Evolutionary conservation across 2,888 invertebrate genomes (phyloP).

Genomic region (Eupelmus urozonus): DNA sequence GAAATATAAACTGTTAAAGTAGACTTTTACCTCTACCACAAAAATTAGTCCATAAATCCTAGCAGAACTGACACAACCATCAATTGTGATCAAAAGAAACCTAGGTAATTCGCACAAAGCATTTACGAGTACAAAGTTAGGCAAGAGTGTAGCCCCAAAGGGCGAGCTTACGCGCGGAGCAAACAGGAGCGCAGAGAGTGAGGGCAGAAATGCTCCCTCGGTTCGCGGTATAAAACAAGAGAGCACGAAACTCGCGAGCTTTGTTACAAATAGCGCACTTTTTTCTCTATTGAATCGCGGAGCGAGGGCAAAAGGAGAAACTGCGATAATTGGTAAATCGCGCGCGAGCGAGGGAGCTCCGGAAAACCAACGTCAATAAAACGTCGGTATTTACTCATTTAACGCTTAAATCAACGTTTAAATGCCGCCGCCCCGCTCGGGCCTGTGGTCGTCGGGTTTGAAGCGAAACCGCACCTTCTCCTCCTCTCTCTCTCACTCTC

Average conservation of each 20-base stretch:
- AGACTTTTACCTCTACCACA: too few species aligned
- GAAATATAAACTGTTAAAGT: too few species aligned
- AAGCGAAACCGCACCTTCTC: constrained; percentile 37
- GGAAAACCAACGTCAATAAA: constrained; percentile 52
- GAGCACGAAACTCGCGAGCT: not conserved
- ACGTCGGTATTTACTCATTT: constrained; percentile 52
- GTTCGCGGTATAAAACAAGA: too few species aligned
- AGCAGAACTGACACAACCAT: too few species aligned
- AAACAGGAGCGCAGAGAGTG: too few species aligned
- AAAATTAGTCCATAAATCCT: too few species aligned
- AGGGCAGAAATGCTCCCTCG: too few species aligned
- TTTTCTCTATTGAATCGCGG: not conserved
- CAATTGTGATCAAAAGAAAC: too few species aligned
- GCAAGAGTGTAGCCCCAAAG: too few species aligned
- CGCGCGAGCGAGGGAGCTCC: not conserved
- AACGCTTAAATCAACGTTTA: constrained; percentile 53
- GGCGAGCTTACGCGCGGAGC: too few species aligned
- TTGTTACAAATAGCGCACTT: not conserved
- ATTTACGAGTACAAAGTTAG: too few species aligned
- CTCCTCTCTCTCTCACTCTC: not conserved
- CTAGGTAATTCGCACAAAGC: too few species aligned
- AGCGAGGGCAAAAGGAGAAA: not conserved
- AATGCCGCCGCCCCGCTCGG: constrained; percentile 16
- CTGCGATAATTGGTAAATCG: constrained; percentile 46
- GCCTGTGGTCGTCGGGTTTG: constrained; percentile 32